Conservation (phyloP, 2,113 vertebrate genomes). For the Eublepharis macularius region DNA sequence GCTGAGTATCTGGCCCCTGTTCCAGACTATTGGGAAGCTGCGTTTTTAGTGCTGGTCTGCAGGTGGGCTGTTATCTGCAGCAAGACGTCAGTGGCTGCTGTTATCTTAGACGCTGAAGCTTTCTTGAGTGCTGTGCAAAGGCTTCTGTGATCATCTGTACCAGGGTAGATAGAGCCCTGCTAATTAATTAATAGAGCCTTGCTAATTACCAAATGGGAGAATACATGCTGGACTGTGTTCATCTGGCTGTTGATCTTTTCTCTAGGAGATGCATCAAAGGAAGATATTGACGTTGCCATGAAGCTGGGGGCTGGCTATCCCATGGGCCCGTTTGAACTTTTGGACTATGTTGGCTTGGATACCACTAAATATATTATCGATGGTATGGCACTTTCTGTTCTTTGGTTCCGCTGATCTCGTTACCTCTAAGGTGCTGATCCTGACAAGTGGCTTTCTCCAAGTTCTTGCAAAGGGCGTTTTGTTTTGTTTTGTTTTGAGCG, state of each 20-base stretch:
- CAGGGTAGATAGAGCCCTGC: constrained; percentile 22
- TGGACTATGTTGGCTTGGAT: constrained; percentile 95
- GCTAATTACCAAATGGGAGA: constrained; percentile 59
- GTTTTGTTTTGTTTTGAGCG: too few species aligned
- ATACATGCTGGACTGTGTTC: constrained; percentile 34
- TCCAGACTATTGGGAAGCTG: not conserved
- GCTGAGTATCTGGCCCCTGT: not conserved
- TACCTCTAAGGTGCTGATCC: too few species aligned
- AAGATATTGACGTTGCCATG: constrained; percentile 96
- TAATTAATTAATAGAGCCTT: constrained; percentile 52
- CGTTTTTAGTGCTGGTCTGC: not conserved
- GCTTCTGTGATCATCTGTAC: constrained; percentile 51
- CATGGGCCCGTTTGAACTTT: constrained; percentile 96
- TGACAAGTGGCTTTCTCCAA: too few species aligned
- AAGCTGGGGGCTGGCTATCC: constrained; percentile 95
- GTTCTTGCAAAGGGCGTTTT: too few species aligned
- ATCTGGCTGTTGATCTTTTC: constrained; percentile 64
- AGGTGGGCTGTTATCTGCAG: not conserved
- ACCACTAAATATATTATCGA: constrained; percentile 93
- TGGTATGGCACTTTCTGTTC: constrained; percentile 73
- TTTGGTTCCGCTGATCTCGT: not conserved
- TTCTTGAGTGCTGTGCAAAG: constrained; percentile 42
- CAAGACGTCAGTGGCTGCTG: not conserved
- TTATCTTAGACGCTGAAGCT: constrained; percentile 18
- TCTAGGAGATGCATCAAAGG: constrained; percentile 93